Evolutionary conservation across 2,888 invertebrate species (phyloP), one percentile per base, ranked within the genome.

Genomic region (Cetonia aurata): DNA sequence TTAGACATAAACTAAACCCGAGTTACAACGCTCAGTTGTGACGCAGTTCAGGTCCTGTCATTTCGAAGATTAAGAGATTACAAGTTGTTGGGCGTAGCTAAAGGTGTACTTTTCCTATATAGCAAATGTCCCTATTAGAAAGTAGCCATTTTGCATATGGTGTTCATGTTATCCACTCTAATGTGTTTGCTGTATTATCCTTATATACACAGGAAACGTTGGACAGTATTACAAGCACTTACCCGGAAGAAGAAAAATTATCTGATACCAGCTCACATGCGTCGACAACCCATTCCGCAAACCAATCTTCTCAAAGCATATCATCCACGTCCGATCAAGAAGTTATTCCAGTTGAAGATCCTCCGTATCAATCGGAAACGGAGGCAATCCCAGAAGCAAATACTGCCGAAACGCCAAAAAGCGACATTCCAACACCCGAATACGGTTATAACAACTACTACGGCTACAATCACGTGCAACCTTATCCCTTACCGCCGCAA

Each of bases 211-310:
- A 84, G 83, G 84, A 84, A 71, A 83, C 83, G 10, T 78, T 83
- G 71, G 83, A 85, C 73, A 83, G 81, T 74, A 84, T 85, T 67
- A 83, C 84, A 4, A 83, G 80, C 65, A 81, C 82, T 1, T 80
- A 79, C 71, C 75, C 76, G 31, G 76, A 84, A 71, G 72, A 72
- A 42, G 72, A 72, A 15, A 69, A 72, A 55, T 52, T 69, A 12
- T 66, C 69, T 10, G 69, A 72, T 42, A 56, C 55, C 10, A 70
- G 66, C 60, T 70, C 70, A 13, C 62, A 66, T 13, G 70, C 70
- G 25, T 70, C 70, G 10, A 66, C 72, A n/a, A 69, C 72, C 8
- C 72, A 72, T 60, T 72, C 72, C 59, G 57, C 65, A 31, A 65
- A 69, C n/a, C 69, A 72, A 52, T 69, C 72, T 13, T 57, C 72